phyloP scores from a whole-genome alignment of 2,113 vertebrate genomes.

The Aviceda subcristata region DNA sequence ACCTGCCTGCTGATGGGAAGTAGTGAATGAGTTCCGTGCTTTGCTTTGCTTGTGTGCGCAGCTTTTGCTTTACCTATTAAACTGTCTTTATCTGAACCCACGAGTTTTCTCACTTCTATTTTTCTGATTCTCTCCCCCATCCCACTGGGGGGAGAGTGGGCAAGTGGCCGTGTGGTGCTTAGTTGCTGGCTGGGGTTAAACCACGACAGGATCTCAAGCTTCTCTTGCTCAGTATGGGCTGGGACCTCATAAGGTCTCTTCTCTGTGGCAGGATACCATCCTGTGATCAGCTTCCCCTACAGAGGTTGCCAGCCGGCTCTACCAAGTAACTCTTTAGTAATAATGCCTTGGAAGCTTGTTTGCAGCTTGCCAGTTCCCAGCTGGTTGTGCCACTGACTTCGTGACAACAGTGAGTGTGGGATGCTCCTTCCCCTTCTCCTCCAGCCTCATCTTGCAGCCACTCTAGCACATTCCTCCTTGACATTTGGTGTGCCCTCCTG shows the following conservation, averaged over 20 bases:
- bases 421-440: neutral
- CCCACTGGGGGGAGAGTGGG: too few species aligned
- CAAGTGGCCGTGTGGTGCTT: too few species aligned
- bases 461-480: neutral
- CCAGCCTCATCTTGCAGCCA: neutral
- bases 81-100: too few species aligned
- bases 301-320: neutral
- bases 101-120: too few species aligned
- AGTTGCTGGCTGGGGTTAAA: too few species aligned
- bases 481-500: neutral
- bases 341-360: neutral
- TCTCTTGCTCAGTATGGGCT: neutral
- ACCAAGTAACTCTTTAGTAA: neutral
- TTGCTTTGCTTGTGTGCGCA: too few species aligned
- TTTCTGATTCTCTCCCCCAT: too few species aligned
- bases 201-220: neutral
- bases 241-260: neutral
- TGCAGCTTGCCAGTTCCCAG: neutral
- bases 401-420: neutral
- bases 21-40: too few species aligned
- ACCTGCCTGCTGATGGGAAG: too few species aligned
- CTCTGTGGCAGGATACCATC: neutral
- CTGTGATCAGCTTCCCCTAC: neutral
- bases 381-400: neutral
- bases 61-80: too few species aligned